Evolutionary conservation across 2,113 vertebrate genomes (phyloP).

Genomic region (Cyrtonyx montezumae): DNA sequence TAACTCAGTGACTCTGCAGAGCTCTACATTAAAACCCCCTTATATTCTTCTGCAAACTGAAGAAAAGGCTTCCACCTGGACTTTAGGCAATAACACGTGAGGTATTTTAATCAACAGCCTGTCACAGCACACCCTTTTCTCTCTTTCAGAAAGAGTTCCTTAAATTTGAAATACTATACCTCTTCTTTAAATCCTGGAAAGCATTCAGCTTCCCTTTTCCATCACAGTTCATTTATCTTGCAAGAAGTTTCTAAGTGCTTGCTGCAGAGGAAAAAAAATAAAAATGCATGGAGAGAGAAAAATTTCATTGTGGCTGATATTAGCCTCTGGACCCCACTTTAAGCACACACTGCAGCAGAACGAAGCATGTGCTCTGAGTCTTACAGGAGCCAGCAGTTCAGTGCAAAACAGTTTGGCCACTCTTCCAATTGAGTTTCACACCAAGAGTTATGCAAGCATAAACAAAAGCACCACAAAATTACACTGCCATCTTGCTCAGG

Average conservation of each 20-base stretch:
- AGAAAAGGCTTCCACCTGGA: neutral
- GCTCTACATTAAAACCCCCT: neutral
- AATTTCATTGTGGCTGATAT: neutral
- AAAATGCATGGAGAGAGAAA: neutral
- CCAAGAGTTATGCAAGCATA: neutral
- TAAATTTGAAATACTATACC: slow-evolving; percentile 15
- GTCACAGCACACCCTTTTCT: neutral
- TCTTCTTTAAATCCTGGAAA: slow-evolving; percentile 40
- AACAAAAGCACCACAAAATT: neutral
- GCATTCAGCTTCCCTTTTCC: neutral
- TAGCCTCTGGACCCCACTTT: neutral
- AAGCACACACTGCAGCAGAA: neutral
- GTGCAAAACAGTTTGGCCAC: neutral
- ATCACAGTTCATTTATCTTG: slow-evolving; percentile 46
- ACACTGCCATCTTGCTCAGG: neutral
- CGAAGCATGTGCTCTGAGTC: neutral
- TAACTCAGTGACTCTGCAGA: neutral
- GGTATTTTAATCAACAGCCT: neutral
- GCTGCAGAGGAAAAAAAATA: neutral
- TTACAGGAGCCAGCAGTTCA: neutral
- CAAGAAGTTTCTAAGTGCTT: slow-evolving; percentile 7
- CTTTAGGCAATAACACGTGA: neutral
- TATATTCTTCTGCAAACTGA: neutral
- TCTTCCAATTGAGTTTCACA: neutral
- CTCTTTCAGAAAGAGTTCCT: neutral